These are phyloP conservation scores for Antechinus flavipes DNA, from an alignment of 2,113 vertebrate species.

Conservation along the genomic window DNA sequence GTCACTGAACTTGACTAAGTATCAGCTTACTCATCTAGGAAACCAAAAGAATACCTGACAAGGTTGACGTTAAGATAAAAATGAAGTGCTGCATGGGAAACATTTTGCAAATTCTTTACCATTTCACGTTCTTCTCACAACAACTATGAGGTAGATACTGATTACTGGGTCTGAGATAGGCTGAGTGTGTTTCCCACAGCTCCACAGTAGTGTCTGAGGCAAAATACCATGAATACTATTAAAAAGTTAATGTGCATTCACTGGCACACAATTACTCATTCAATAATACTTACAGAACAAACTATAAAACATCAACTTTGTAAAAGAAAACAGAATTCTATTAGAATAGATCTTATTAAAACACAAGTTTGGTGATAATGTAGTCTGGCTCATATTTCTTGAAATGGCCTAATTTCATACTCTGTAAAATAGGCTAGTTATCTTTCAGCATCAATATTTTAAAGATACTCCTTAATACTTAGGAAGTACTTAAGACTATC, in stretches of 20 bases:
- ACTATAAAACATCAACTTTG: background rate
- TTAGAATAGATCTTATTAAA: background rate
- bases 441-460: background rate
- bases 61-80: background rate
- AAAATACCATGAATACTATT: background rate
- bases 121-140: background rate
- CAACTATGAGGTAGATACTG: background rate
- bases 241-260: background rate
- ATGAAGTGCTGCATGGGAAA: background rate
- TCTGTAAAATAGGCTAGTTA: background rate
- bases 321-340: conserved; percentile 2
- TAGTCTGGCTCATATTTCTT: background rate
- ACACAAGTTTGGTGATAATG: background rate
- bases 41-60: background rate
- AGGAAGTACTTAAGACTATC: conserved; percentile 1
- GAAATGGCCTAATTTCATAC: background rate
- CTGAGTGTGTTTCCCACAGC: background rate
- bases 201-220: background rate
- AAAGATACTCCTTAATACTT: background rate
- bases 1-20: background rate
- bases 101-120: background rate
- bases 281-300: background rate
- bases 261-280: background rate
- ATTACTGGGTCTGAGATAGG: background rate
- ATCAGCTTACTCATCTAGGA: background rate